Conservation (phyloP, 2,797 vertebrate genomes). For the Tiaroga cobitis region DNA sequence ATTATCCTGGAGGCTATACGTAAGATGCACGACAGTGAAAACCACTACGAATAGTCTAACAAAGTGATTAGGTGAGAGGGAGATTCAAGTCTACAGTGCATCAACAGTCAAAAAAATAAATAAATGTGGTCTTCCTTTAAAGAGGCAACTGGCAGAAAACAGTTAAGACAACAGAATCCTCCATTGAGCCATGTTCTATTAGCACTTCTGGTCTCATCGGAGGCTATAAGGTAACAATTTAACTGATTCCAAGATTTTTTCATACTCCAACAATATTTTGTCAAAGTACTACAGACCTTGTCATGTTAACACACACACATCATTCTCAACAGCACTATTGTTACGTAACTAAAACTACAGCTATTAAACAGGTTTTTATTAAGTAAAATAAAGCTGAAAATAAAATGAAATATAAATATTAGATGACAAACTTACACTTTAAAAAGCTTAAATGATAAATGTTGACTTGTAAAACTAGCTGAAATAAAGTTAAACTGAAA, state of each 20-base stretch:
- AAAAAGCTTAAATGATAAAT: no score
- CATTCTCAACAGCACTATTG: no score
- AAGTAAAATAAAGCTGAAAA: no score
- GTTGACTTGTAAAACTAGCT: no score
- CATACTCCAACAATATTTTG: no score
- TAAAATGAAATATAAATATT: no score
- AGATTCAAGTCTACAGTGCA: background rate
- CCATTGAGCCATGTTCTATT: background rate
- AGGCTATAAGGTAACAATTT: background rate
- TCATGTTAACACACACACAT: no score
- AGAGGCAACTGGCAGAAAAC: background rate
- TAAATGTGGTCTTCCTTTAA: background rate
- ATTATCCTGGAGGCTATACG: constrained; percentile 3
- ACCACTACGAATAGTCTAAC: background rate
- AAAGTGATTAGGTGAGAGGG: background rate
- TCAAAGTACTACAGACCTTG: no score
- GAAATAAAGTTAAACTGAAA: no score
- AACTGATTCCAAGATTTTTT: background rate
- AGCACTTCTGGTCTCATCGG: background rate
- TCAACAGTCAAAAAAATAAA: background rate
- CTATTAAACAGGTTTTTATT: no score
- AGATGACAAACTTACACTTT: no score
- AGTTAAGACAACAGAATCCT: background rate
- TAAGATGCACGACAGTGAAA: background rate
- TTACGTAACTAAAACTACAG: no score